phyloP scores from a whole-genome alignment of 2,113 vertebrate species.

The Bubo bubo region DNA sequence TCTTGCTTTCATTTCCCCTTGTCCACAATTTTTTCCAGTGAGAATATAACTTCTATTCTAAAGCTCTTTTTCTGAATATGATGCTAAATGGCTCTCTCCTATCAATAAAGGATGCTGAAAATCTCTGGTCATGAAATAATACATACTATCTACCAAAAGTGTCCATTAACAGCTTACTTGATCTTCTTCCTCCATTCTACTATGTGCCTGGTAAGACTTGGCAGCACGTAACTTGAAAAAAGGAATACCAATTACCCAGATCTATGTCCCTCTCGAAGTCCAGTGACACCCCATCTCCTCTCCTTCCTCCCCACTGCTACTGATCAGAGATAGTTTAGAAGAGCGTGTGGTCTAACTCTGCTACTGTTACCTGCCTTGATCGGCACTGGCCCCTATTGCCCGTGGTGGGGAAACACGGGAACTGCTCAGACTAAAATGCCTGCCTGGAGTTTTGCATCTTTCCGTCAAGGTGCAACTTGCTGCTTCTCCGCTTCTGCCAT shows the following conservation, averaged over 20 bases:
- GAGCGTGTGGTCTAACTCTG: neutral
- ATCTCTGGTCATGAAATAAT: neutral
- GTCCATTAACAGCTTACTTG: neutral
- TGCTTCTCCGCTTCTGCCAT: neutral
- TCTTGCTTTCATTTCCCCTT: slow-evolving; percentile 1
- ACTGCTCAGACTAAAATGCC: neutral
- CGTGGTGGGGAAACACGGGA: neutral
- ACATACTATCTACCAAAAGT: neutral
- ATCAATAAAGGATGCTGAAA: neutral
- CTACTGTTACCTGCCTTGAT: neutral
- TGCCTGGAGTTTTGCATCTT: neutral
- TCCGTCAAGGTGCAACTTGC: neutral
- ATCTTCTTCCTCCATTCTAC: neutral
- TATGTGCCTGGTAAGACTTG: neutral
- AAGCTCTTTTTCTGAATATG: neutral
- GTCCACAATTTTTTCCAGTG: neutral
- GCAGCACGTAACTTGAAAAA: neutral
- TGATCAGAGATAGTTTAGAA: neutral
- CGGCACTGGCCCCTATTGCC: neutral
- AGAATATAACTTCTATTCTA: neutral
- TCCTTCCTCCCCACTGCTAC: neutral
- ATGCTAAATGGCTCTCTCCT: slow-evolving; percentile 3
- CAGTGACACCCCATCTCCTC: neutral
- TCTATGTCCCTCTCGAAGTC: neutral
- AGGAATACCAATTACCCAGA: neutral